Base-by-base conservation (phyloP, 2,888 invertebrate genomes). In the Eupeodes luniger region DNA sequence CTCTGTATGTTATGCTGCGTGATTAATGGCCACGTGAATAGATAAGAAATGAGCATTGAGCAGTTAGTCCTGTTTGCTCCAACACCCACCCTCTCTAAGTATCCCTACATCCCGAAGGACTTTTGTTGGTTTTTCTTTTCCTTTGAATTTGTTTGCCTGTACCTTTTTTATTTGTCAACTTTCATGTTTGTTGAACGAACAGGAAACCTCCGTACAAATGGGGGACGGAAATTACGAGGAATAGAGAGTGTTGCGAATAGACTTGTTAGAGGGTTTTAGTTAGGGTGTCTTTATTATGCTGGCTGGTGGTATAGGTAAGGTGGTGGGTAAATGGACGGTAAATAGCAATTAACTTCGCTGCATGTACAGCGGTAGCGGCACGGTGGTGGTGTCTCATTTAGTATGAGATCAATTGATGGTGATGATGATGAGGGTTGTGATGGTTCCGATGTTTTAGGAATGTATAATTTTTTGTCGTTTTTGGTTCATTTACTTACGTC, bases 401-500 rank as follows among this genome's bases (percentile, higher is more conserved):
- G 49, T 11, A 27, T 11, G 12, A 62, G 66, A 76, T 59, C 76
- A 81, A 81, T 64, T 77, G 76, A 77, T 70, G 79, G 19, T 51
- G 53, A 62, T 76, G 74, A 16, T 44, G 47, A 53, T 51, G 64
- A 36, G 5, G 36, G 36, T 36, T 5, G 36, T 36, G 36, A 6
- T 36, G 55, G 5, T 44, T 11, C 40, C 19, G 1, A 19, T 49
- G 51, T 51, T 69, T 74, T 34, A 34, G 57, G 16, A 57, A 36
- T 59, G 14, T n/a, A 19, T 72, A 36, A 36, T 67, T 34, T 34
- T 62, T 16, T 62, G 16, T 19, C 70, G 19, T 53, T 53, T n/a
- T 53, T 53, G 5, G 14, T 53, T 62, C n/a, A 40, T 40, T 49
- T 66, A 95, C 95, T 95, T 92, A 96, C 96, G 93, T 96, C 96